Evolutionary conservation across 1,140 invertebrate species (phyloP).

Genomic region (Cepaea nemoralis): DNA sequence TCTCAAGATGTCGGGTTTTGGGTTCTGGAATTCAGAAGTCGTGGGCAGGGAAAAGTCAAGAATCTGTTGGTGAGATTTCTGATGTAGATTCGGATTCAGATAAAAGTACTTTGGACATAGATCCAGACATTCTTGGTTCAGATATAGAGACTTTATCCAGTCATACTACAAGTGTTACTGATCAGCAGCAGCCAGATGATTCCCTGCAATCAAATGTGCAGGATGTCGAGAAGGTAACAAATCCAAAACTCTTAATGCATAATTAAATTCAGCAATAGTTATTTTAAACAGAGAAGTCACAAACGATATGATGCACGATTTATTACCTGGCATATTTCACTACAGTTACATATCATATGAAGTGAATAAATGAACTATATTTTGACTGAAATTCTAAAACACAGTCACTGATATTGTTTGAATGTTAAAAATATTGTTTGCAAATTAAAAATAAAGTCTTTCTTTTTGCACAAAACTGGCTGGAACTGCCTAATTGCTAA

Average conservation of each 20-base stretch:
- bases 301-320: no score
- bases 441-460: no score
- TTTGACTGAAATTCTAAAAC: no score
- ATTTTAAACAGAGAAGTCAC: no score
- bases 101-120: neutral
- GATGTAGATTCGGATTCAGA: constrained; percentile 1
- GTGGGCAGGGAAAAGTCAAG: neutral
- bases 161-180: no score
- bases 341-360: no score
- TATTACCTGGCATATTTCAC: no score
- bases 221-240: neutral
- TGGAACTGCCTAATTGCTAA: no score
- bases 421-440: no score
- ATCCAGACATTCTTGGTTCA: neutral
- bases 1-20: neutral
- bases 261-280: neutral
- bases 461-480: no score
- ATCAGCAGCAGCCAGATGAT: neutral
- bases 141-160: neutral
- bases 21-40: neutral
- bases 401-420: no score
- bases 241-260: neutral
- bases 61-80: constrained; percentile 1
- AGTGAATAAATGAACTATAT: no score
- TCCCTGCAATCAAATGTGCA: neutral